These are phyloP conservation scores for Eonycteris spelaea DNA, from an alignment of 2,113 vertebrate genomes.

Conservation along the genomic window DNA sequence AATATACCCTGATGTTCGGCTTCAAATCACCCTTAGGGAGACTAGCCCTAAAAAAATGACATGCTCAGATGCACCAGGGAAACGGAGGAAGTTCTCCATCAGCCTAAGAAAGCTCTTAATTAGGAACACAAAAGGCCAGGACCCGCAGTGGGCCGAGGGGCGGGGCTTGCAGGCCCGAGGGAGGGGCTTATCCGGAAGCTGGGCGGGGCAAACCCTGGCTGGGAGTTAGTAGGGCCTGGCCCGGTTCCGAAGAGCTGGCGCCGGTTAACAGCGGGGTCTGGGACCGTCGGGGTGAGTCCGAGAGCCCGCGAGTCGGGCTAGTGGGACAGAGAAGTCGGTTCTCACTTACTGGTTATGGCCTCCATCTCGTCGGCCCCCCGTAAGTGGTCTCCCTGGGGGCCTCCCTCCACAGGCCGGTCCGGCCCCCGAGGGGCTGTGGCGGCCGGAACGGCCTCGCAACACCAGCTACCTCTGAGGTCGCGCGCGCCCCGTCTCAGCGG, in stretches of 20 bases:
- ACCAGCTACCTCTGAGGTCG: conserved; percentile 38
- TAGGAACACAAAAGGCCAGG: background rate
- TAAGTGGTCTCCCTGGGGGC: conserved; percentile 8
- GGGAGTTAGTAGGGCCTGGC: background rate
- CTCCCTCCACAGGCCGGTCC: conserved; percentile 32
- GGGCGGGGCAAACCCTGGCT: background rate
- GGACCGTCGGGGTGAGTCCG: accelerated
- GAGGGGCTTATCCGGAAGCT: background rate
- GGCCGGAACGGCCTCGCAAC: conserved; percentile 54
- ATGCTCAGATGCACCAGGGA: background rate
- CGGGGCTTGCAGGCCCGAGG: background rate
- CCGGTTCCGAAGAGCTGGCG: background rate
- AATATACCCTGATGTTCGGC: background rate
- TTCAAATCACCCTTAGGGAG: background rate
- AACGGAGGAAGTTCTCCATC: background rate
- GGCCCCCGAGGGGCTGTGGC: conserved; percentile 64
- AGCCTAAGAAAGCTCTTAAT: background rate
- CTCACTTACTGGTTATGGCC: conserved; percentile 70
- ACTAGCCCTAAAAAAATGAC: background rate
- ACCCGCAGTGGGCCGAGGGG: background rate
- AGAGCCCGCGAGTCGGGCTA: background rate
- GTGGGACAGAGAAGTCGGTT: background rate
- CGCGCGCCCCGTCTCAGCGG: conserved; percentile 61
- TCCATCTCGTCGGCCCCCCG: conserved; percentile 67
- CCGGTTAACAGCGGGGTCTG: background rate